Base-by-base conservation (phyloP, 2,888 invertebrate genomes). In the Drosophila longiperda region DNA sequence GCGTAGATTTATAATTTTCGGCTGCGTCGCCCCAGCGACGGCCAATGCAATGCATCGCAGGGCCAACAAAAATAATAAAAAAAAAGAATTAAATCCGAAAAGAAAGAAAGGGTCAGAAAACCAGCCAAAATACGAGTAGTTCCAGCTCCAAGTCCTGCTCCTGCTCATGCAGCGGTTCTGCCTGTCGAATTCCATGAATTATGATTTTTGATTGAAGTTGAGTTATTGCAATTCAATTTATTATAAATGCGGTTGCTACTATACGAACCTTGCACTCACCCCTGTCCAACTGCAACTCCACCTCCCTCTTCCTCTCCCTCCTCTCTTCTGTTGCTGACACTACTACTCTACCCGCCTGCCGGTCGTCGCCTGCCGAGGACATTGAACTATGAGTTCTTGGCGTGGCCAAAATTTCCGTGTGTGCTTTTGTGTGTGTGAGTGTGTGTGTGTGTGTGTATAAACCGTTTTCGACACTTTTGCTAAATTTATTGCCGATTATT, bases 161-260 rank as follows among this genome's bases (percentile, higher is more conserved):
- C 50, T 68, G 57, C 54, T 32, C 29, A 66, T 54, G 63, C 70
- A 58, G 60, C 76, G 78, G 68, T 82, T 77, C 77, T 70, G 80
- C 64, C 86, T 90, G 91, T 91, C 91, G 83, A 83, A 83, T 82
- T 81, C 68, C 74, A 91, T 92, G 91, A 92, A 89, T 92, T 92
- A 91, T 91, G 92, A 92, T 92, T 92, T 92, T 92, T 92, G 92
- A 92, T 92, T 92, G 92, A 92, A 92, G 90, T 90, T 92, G 90
- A 92, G 86, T 92, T 92, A 92, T 92, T 90, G 87, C 91, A 78
- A 90, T 83, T 85, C 85, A 89, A 89, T 91, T 91, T 91, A 92
- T 91, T 89, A 90, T 90, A 90, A 91, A 89, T 91, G 83, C 82
- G 88, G 88, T 89, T 89, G 79, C 82, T 63, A 66, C 52, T 67